Conservation (phyloP, 1,140 invertebrate species). For the Augochlora pura region DNA sequence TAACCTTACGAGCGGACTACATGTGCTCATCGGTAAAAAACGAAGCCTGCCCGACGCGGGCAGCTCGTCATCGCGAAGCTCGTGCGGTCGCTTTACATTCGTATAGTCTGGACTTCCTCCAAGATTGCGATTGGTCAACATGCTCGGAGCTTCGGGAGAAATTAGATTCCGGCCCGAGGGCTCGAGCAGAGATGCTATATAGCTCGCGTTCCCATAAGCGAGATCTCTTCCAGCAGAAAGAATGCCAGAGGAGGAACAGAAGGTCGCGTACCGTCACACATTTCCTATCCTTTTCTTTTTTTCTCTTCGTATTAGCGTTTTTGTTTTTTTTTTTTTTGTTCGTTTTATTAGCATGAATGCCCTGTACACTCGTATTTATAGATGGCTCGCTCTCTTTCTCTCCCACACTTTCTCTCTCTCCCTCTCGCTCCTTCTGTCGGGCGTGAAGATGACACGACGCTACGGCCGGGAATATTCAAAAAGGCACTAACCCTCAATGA, state of each 20-base stretch:
- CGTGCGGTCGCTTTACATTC: not conserved
- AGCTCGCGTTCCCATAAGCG: not conserved
- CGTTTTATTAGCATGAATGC: slow-evolving; percentile 52
- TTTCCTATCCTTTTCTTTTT: too few relatives aligned
- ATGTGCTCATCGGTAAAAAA: not conserved
- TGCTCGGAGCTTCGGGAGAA: not conserved
- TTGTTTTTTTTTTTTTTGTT: too few relatives aligned
- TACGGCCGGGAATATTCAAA: slow-evolving; percentile 61
- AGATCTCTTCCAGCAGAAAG: slow-evolving; percentile 14
- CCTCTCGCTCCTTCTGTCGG: slow-evolving; percentile 19
- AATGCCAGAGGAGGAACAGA: slow-evolving; percentile 44
- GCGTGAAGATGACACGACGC: slow-evolving; percentile 37
- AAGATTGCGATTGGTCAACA: not conserved
- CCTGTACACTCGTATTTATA: slow-evolving; percentile 63
- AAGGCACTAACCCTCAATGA: slow-evolving; percentile 72
- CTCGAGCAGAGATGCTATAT: not conserved
- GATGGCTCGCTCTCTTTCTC: slow-evolving; percentile 26
- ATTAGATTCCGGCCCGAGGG: not conserved
- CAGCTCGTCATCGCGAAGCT: not conserved
- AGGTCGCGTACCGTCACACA: slow-evolving; percentile 34
- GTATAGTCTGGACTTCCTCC: slow-evolving; percentile 35
- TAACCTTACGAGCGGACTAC: not conserved
- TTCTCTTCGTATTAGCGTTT: too few relatives aligned
- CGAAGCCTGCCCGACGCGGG: not conserved
- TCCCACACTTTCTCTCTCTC: slow-evolving; percentile 16